These are phyloP conservation scores for Archaeoteleia sp. DNA, from an alignment of 2,888 invertebrate genomes.

Conservation along the genomic window DNA sequence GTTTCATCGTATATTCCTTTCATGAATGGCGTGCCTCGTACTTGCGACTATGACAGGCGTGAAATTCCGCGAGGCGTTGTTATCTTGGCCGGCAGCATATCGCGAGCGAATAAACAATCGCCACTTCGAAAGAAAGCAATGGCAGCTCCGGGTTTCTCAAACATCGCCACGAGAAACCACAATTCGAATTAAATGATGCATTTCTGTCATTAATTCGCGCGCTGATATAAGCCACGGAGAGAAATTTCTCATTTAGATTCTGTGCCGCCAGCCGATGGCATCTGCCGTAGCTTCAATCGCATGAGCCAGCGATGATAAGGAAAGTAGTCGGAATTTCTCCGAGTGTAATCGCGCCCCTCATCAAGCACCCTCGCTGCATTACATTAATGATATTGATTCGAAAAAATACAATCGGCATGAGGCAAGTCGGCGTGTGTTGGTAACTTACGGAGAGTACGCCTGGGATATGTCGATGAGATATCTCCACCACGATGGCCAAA, in stretches of 20 bases:
- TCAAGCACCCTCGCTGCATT: constrained; percentile 70
- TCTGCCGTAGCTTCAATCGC: neutral
- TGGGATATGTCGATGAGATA: constrained; percentile 40
- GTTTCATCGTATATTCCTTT: constrained; percentile 69
- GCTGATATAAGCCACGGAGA: too few relatives aligned
- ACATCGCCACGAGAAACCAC: too few relatives aligned
- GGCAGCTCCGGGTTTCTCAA: too few relatives aligned
- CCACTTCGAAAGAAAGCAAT: too few relatives aligned
- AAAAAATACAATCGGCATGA: constrained; percentile 70
- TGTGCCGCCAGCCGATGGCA: too few relatives aligned
- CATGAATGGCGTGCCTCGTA: constrained; percentile 64
- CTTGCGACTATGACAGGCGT: constrained; percentile 22
- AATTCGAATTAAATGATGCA: too few relatives aligned
- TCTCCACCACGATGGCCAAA: constrained; percentile 13
- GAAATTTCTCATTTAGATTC: too few relatives aligned
- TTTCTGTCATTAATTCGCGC: too few relatives aligned
- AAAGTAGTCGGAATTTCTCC: neutral
- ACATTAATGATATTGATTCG: constrained; percentile 73
- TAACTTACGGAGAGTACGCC: constrained; percentile 39
- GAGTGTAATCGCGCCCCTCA: constrained; percentile 62
- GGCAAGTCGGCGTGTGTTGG: constrained; percentile 35
- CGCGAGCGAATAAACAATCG: constrained; percentile 7
- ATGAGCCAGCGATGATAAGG: neutral
- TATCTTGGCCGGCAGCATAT: constrained; percentile 14
- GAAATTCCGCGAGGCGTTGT: constrained; percentile 44